Evolutionary conservation across 2,888 invertebrate species (phyloP).

Genomic region (Priocnemis perturbator): DNA sequence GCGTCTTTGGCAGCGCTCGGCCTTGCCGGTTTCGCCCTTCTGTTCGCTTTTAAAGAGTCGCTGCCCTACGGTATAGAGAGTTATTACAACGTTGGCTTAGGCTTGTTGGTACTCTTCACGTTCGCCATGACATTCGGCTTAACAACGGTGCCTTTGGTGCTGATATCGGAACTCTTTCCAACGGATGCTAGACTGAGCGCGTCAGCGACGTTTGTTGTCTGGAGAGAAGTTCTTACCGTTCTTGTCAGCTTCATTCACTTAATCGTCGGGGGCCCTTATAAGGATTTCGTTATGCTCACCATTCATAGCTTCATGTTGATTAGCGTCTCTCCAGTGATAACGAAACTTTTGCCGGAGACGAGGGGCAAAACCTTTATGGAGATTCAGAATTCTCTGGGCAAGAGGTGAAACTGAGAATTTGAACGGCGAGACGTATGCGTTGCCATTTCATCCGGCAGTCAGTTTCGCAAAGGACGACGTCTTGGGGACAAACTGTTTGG

Average conservation of each 20-base stretch:
- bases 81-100: too few relatives aligned
- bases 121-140: slow-evolving; percentile 57
- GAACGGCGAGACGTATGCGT: too few relatives aligned
- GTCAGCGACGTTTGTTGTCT: slow-evolving; percentile 42
- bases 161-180: slow-evolving; percentile 59
- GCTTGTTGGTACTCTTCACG: slow-evolving; percentile 44
- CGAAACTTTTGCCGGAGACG: slow-evolving; percentile 57
- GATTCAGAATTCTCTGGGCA: slow-evolving; percentile 47
- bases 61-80: too few relatives aligned
- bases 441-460: too few relatives aligned
- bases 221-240: slow-evolving; percentile 41
- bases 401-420: too few relatives aligned
- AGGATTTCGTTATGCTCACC: too few relatives aligned
- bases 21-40: slow-evolving; percentile 52
- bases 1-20: slow-evolving; percentile 47
- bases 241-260: slow-evolving; percentile 49
- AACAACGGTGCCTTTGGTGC: slow-evolving; percentile 45
- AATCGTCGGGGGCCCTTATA: too few relatives aligned
- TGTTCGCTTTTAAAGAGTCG: slow-evolving; percentile 56
- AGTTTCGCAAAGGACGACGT: too few relatives aligned
- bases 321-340: slow-evolving; percentile 8
- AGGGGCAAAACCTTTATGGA: slow-evolving; percentile 61
- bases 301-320: too few relatives aligned
- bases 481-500: too few relatives aligned
- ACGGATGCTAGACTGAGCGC: slow-evolving; percentile 56